Percentiles rank a stretch among this genome's conserved stretches.
Evolutionary conservation across 2,797 vertebrate species (phyloP).

Genomic region (Sphaeramia orbicularis): DNA sequence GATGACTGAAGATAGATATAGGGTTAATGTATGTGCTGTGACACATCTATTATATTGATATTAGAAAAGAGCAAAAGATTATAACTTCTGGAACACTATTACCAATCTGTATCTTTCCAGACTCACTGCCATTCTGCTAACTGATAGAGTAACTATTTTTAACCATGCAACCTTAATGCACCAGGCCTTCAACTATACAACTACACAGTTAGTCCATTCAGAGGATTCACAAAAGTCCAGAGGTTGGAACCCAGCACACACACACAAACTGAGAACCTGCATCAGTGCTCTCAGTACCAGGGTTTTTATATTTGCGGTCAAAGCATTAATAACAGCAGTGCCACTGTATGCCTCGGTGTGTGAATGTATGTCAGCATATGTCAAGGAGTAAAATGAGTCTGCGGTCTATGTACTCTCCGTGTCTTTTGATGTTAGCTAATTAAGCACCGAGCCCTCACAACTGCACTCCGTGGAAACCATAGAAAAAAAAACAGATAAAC

Average conservation of each 20-base stretch:
- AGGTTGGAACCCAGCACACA: constrained; percentile 59
- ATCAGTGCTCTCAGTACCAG: constrained; percentile 36
- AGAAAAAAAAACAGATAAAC: constrained; percentile 28
- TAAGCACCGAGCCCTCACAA: constrained; percentile 70
- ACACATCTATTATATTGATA: too few species aligned
- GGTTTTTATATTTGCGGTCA: constrained; percentile 60
- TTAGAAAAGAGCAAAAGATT: too few species aligned
- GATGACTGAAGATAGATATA: too few species aligned
- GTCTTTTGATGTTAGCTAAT: constrained; percentile 72
- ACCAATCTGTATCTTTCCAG: constrained; percentile 58
- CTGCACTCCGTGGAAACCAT: constrained; percentile 81
- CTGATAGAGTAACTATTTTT: constrained; percentile 79
- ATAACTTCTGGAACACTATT: too few species aligned
- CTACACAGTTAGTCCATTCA: constrained; percentile 74
- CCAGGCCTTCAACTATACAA: constrained; percentile 74
- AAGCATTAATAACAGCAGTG: constrained; percentile 67
- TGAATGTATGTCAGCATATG: constrained; percentile 60
- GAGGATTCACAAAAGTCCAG: constrained; percentile 67
- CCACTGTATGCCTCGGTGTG: constrained; percentile 24
- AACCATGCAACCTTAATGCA: constrained; percentile 75
- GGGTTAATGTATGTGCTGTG: too few species aligned
- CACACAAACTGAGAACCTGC: constrained; percentile 53
- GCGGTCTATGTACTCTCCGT: constrained; percentile 49
- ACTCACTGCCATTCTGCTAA: constrained; percentile 63
- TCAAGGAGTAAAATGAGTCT: constrained; percentile 71